phyloP scores from a whole-genome alignment of 2,888 invertebrate species.

The Aquatica leii region DNA sequence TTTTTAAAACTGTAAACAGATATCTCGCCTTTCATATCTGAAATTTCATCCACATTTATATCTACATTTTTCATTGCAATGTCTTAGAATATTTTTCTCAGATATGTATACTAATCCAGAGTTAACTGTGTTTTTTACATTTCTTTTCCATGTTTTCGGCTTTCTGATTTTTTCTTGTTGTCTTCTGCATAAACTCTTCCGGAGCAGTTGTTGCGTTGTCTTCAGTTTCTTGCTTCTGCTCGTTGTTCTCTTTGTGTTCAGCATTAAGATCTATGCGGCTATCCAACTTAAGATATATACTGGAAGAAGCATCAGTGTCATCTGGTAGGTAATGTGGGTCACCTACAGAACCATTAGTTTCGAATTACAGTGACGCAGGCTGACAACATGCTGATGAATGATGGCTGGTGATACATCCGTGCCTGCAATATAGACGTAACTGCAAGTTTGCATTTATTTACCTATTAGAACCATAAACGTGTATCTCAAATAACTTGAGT shows the following conservation, averaged over 20 bases:
- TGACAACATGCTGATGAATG: no score
- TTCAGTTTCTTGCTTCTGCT: not conserved
- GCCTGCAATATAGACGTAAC: no score
- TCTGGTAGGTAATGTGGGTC: not conserved
- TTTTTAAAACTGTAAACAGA: not conserved
- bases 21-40: not conserved
- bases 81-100: not conserved
- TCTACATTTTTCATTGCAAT: not conserved
- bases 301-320: not conserved
- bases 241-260: not conserved
- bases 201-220: not conserved
- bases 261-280: not conserved
- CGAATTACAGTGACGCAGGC: not conserved
- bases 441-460: no score
- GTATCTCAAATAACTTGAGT: no score
- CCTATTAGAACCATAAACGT: no score
- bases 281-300: not conserved
- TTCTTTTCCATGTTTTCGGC: not conserved
- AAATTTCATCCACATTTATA: not conserved
- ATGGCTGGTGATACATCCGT: no score
- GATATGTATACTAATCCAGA: no score
- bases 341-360: not conserved
- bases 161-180: not conserved
- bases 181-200: not conserved
- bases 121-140: not conserved